Percentiles rank a stretch among this genome's conserved stretches.
Conservation (phyloP, 2,113 vertebrate genomes). For the Camelus dromedarius region DNA sequence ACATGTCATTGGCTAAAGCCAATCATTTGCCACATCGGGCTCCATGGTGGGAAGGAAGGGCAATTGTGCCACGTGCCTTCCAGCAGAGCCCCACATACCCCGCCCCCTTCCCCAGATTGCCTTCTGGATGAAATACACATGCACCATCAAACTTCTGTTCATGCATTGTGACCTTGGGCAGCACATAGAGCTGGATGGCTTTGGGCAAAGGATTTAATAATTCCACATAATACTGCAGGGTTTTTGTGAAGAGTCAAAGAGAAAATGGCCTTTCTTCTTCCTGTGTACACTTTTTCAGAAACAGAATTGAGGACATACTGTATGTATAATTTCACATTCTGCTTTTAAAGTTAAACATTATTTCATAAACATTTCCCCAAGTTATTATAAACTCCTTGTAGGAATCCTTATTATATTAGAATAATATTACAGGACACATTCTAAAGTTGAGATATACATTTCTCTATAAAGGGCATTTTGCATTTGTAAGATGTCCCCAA, state of each 20-base stretch:
- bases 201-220: slow-evolving; percentile 62
- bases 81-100: neutral
- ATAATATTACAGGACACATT: slow-evolving; percentile 70
- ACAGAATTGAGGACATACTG: slow-evolving; percentile 52
- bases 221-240: neutral
- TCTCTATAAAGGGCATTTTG: slow-evolving; percentile 71
- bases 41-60: neutral
- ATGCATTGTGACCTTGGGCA: neutral
- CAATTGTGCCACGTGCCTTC: neutral
- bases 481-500: slow-evolving; percentile 74
- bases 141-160: neutral
- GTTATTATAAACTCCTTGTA: slow-evolving; percentile 71
- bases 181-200: neutral
- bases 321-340: slow-evolving; percentile 57
- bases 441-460: slow-evolving; percentile 61
- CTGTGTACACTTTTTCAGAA: neutral
- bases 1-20: neutral
- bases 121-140: slow-evolving; percentile 12
- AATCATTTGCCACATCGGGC: neutral
- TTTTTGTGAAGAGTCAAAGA: slow-evolving; percentile 66
- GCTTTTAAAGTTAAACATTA: slow-evolving; percentile 71
- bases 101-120: neutral
- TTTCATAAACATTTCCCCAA: slow-evolving; percentile 76
- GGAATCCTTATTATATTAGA: slow-evolving; percentile 63
- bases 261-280: slow-evolving; percentile 55